Evolutionary conservation across 2,113 vertebrate species (phyloP).

Genomic region (Brachypteracias leptosomus): DNA sequence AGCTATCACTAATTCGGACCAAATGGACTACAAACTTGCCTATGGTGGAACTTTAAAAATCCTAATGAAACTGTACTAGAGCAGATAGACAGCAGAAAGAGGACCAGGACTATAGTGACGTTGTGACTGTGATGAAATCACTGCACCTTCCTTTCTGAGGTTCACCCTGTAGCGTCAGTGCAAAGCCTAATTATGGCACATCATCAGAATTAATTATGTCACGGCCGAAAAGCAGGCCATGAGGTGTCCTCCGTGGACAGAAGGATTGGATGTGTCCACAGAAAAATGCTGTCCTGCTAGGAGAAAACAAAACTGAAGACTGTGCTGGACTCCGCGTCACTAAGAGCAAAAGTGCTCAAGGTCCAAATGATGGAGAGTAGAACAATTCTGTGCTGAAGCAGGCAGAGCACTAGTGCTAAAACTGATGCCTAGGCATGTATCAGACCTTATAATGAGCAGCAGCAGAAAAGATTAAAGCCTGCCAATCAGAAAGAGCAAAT

Average conservation of each 20-base stretch:
- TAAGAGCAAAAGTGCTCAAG: not conserved
- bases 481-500: not conserved
- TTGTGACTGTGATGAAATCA: not conserved
- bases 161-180: not conserved
- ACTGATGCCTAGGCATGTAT: not conserved
- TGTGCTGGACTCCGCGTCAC: accelerated
- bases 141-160: not conserved
- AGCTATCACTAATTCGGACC: not conserved
- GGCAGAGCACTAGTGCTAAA: not conserved
- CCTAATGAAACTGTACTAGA: not conserved
- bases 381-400: not conserved
- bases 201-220: not conserved
- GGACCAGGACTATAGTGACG: not conserved
- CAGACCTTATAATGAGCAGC: not conserved
- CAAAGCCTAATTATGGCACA: not conserved
- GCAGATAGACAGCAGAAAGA: not conserved
- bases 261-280: not conserved
- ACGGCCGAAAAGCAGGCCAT: not conserved
- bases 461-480: not conserved
- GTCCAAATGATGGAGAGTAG: not conserved
- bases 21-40: not conserved
- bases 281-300: not conserved
- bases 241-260: not conserved
- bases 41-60: not conserved
- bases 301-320: not conserved